Conservation (phyloP, 2,113 vertebrate species). For the Pelecanoides urinatrix region DNA sequence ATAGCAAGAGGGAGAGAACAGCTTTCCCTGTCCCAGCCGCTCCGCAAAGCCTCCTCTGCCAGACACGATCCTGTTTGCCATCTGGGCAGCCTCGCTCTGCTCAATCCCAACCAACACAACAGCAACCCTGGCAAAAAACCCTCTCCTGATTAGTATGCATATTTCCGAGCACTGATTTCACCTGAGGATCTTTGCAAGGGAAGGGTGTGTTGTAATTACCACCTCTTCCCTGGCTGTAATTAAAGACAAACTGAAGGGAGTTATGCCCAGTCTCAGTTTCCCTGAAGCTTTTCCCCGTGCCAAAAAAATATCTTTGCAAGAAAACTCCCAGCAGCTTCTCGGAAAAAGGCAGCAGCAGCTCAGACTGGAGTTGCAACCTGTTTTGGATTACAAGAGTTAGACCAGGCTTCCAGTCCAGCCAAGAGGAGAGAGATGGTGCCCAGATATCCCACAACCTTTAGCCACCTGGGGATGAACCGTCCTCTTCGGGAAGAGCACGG, state of each 20-base stretch:
- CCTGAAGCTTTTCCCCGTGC: constrained; percentile 58
- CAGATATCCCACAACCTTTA: background rate
- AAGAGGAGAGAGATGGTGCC: background rate
- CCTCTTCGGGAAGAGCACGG: background rate
- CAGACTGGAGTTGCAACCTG: constrained; percentile 11
- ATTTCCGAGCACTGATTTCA: constrained; percentile 20
- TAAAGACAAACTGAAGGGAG: constrained; percentile 70
- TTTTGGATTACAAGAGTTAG: background rate
- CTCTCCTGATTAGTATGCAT: constrained; percentile 53
- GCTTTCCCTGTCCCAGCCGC: background rate
- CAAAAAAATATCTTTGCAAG: constrained; percentile 19
- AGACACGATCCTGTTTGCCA: background rate
- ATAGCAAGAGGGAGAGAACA: background rate
- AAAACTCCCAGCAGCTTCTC: constrained; percentile 48
- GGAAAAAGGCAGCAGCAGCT: constrained; percentile 24
- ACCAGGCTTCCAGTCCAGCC: background rate
- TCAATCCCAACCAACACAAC: background rate
- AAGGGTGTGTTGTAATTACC: constrained; percentile 53
- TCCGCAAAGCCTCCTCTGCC: background rate
- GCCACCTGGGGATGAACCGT: too few relatives aligned
- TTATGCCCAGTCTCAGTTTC: constrained; percentile 26
- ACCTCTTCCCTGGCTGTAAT: constrained; percentile 62
- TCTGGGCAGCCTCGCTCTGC: background rate
- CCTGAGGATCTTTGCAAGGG: constrained; percentile 27
- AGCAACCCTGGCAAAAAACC: background rate